Base-by-base conservation (phyloP, 2,888 invertebrate genomes). In the Chymomyza amoena region DNA sequence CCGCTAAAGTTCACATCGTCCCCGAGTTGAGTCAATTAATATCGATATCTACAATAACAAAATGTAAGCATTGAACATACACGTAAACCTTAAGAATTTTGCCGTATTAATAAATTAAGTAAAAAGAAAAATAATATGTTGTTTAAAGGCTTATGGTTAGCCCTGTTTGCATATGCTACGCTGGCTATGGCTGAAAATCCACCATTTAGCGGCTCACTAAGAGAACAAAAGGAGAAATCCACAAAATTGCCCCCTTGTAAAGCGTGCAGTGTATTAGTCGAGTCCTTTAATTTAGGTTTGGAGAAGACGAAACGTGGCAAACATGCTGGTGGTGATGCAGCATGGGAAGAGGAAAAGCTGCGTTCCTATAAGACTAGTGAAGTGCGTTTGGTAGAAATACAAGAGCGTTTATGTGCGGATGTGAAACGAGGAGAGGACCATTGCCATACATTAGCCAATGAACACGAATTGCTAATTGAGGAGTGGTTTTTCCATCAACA, bases 271-370 rank as follows among this genome's bases (percentile, higher is more conserved):
- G 90, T 94, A 76, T 93, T 96, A 65, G 93, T 95, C 4, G 94
- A 95, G 39, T 97, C 97, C 1, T 96, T 97, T 85, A 94, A 94
- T 89, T 94, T 94, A 76, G 97, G 97, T 2, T 92, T 98, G 77
- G 95, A 96, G 74, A 93, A 94, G 78, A 98, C 98, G 0, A 93
- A 95, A n/a, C 94, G 96, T 81, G 96, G 96, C 13, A 97, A 97
- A 91, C 97, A 96, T 92, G 98, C 97, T 83, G 98, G 98, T 4
- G 98, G 98, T 0, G 98, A 98, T 90, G 94, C 97, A 0, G 97
- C 96, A 6, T 98, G 98, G 97, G 98, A 98, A 90, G 97, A 97
- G 90, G 95, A 97, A 88, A 96, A 97, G 81, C 92, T 97, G 65
- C 95, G 95, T 64, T 94, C 95, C 1, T 98, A 98, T 90, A 94